Base-by-base conservation (phyloP, 2,113 vertebrate species). In the Sterrhoptilus dennistouni region DNA sequence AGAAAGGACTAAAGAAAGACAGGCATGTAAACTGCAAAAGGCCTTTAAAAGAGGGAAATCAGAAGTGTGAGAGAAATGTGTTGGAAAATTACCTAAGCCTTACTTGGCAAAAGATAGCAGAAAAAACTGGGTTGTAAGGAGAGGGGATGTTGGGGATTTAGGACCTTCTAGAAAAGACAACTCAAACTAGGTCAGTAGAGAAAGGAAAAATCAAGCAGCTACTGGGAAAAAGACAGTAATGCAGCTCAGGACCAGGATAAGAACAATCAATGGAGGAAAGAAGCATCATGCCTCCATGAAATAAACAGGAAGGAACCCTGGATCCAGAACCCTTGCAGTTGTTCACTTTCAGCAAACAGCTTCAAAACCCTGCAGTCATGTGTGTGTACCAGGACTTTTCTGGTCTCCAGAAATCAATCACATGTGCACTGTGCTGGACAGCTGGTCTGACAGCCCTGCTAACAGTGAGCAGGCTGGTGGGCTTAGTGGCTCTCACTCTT, bases 61-160 rank as follows among this genome's bases (percentile, higher is more conserved):
- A 95, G 61, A 28, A 90, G 28, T 8, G 56, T 25, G 78, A 90
- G 49, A 76, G 57, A 90, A 94, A 85, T 15, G 28, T 57, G 42
- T 38, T 53, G 50, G 78, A 85, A 94, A 95, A 95, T 76, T 76
- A 85, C 61, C 36, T 68, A 79, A 89, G 44, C 40, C 14, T 79
- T 89, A 69, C 40, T 87, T 71, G 82, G 82, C 84, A 94, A 87
- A 93, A 52, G 23, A 82, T 5, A 36, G 29, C 38, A 90, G 53
- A 36, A 82, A 76, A 87, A 94, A 65, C 5, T 40, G 29, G 53
- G 75, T 59, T 94, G 82, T 61, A 92, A 94, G 59, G 29, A 80
- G 25, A 77, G 82, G 84, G 74, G 89, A 87, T 72, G 36, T 24
- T 87, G 70, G 74, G 87, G 75, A 90, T 80, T 96, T 80, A 69